Percentiles rank a stretch among this genome's conserved stretches.
Evolutionary conservation across 2,113 vertebrate species (phyloP).

Genomic region (Callithrix jacchus): DNA sequence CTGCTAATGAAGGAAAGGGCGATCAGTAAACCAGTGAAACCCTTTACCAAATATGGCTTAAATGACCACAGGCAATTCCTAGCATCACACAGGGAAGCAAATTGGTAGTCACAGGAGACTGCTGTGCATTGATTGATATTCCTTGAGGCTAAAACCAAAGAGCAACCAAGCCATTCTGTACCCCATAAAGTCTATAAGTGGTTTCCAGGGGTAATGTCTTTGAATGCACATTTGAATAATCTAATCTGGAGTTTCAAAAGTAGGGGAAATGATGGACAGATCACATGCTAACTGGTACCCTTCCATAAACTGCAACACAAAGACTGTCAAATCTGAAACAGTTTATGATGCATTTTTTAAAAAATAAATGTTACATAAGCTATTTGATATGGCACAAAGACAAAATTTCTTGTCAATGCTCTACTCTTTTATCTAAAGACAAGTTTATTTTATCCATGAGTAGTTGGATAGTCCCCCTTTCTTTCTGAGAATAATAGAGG

Average conservation of each 20-base stretch:
- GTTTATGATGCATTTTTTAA: background rate
- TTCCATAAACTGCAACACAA: background rate
- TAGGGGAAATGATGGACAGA: background rate
- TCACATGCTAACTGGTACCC: background rate
- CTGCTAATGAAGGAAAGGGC: conserved; percentile 50
- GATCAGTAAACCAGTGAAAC: conserved; percentile 45
- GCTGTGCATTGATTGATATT: conserved; percentile 56
- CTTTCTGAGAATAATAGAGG: background rate
- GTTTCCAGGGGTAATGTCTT: conserved; percentile 64
- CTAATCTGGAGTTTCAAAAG: conserved; percentile 59
- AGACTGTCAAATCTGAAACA: background rate
- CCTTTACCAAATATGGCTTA: conserved; percentile 39
- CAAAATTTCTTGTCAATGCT: background rate
- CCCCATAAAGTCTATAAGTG: conserved; percentile 41
- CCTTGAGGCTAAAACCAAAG: conserved; percentile 71
- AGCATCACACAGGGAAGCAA: conserved; percentile 66
- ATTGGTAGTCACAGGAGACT: conserved; percentile 64
- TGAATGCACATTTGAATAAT: conserved; percentile 60
- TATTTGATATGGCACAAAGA: background rate
- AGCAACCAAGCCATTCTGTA: conserved; percentile 30
- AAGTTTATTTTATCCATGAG: background rate
- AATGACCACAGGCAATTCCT: conserved; percentile 48
- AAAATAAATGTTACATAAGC: background rate
- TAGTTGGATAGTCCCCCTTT: background rate
- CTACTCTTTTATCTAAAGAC: background rate